Conservation (phyloP, 2,888 invertebrate species). For the Synanthedon myopaeformis region DNA sequence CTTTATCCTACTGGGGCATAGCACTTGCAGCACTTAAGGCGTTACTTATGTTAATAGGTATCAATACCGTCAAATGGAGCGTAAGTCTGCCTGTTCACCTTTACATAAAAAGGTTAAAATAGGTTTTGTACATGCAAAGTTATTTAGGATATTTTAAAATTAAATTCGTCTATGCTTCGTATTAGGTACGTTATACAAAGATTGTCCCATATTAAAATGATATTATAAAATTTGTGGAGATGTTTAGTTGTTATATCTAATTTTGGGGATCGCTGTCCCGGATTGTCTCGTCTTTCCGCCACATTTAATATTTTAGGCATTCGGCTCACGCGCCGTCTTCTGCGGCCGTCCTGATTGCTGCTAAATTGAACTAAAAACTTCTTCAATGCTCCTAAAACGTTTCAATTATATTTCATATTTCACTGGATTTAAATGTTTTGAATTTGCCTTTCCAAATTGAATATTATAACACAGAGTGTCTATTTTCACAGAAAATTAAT, state of each 20-base stretch:
- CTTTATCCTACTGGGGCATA: no score
- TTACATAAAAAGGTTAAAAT: no score
- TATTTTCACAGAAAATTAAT: neutral
- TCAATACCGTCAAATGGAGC: no score
- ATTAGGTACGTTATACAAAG: no score
- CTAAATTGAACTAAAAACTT: constrained; percentile 72
- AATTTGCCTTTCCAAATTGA: neutral
- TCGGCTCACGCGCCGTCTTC: constrained; percentile 65
- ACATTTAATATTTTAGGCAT: constrained; percentile 66
- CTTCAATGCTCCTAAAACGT: constrained; percentile 63
- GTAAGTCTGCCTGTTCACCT: no score
- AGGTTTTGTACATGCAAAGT: no score
- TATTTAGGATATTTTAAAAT: no score
- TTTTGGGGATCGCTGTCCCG: constrained; percentile 41
- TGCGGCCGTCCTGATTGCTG: constrained; percentile 69
- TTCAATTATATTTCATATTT: constrained; percentile 56
- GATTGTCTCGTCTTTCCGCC: constrained; percentile 41
- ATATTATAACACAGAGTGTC: neutral
- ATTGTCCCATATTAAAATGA: no score
- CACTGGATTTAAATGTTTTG: constrained; percentile 17
- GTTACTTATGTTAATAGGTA: no score
- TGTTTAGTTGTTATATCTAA: constrained; percentile 30
- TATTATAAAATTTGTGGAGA: neutral
- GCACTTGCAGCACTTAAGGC: no score
- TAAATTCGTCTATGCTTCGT: no score